These are phyloP conservation scores for Calidris pugnax DNA, from an alignment of 2,113 vertebrate species.

Conservation along the genomic window DNA sequence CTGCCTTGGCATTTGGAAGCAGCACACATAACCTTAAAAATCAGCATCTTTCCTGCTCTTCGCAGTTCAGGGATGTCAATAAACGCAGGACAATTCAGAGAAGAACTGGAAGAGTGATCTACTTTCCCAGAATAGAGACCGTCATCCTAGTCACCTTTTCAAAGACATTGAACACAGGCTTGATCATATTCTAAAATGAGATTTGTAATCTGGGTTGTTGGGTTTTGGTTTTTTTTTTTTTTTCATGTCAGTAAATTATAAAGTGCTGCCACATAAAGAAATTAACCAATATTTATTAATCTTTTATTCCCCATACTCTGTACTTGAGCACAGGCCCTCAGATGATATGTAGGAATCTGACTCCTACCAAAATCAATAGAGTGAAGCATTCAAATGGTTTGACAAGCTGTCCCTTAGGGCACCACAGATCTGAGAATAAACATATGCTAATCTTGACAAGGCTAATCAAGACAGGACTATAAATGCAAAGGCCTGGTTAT, in stretches of 20 bases:
- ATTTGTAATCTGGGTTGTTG: not conserved
- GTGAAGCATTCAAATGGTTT: not conserved
- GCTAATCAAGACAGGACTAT: not conserved
- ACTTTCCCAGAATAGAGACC: not conserved
- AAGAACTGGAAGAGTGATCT: not conserved
- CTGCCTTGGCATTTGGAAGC: not conserved
- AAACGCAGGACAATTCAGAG: not conserved
- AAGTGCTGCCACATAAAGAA: not conserved
- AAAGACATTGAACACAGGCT: not conserved
- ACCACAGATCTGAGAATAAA: not conserved
- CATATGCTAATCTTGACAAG: not conserved
- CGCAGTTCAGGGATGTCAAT: not conserved
- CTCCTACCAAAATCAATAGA: not conserved
- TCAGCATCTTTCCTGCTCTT: not conserved
- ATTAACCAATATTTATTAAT: accelerated
- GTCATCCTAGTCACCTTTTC: not conserved
- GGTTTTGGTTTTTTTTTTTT: not conserved
- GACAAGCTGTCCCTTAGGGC: accelerated
- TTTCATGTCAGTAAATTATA: not conserved
- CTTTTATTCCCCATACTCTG: not conserved
- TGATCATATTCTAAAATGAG: not conserved
- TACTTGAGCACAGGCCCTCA: not conserved
- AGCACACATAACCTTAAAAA: not conserved
- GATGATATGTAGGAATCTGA: accelerated
- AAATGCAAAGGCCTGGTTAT: not conserved